phyloP scores from a whole-genome alignment of 2,888 invertebrate genomes.

The Oxycera nigricornis region DNA sequence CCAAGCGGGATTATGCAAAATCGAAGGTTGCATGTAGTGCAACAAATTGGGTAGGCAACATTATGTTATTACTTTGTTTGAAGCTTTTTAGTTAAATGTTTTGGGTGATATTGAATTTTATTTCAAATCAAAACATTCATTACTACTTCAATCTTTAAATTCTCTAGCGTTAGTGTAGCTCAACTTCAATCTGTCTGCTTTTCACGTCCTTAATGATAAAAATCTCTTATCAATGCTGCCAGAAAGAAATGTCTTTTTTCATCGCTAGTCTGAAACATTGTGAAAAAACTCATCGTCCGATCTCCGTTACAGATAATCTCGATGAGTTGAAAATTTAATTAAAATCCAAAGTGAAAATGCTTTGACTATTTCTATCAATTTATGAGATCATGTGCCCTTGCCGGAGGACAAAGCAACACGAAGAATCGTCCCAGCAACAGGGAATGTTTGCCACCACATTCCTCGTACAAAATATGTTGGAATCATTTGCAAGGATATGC shows the following conservation, averaged over 20 bases:
- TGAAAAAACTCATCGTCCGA: slow-evolving; percentile 44
- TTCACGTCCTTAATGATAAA: neutral
- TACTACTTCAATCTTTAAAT: too few relatives aligned
- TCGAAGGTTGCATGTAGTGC: too few relatives aligned
- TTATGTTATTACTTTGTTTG: too few relatives aligned
- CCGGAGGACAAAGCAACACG: neutral
- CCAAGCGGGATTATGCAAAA: too few relatives aligned
- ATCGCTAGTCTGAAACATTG: neutral
- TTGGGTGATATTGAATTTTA: too few relatives aligned
- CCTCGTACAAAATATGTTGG: neutral
- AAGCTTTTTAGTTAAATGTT: too few relatives aligned
- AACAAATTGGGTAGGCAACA: too few relatives aligned
- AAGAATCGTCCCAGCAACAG: neutral
- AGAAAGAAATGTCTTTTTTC: too few relatives aligned
- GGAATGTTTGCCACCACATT: neutral
- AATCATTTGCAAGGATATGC: neutral
- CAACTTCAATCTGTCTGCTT: neutral
- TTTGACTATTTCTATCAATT: slow-evolving; percentile 45
- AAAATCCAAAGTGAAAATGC: slow-evolving; percentile 46
- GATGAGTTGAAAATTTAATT: slow-evolving; percentile 47
- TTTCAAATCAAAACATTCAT: too few relatives aligned
- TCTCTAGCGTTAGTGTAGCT: neutral
- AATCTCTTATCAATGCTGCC: too few relatives aligned
- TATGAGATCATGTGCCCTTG: slow-evolving; percentile 44
- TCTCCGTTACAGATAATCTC: slow-evolving; percentile 45